Evolutionary conservation across 1,140 invertebrate genomes (phyloP), one percentile per base, ranked within the genome.

Genomic region (Drosophila leontia): DNA sequence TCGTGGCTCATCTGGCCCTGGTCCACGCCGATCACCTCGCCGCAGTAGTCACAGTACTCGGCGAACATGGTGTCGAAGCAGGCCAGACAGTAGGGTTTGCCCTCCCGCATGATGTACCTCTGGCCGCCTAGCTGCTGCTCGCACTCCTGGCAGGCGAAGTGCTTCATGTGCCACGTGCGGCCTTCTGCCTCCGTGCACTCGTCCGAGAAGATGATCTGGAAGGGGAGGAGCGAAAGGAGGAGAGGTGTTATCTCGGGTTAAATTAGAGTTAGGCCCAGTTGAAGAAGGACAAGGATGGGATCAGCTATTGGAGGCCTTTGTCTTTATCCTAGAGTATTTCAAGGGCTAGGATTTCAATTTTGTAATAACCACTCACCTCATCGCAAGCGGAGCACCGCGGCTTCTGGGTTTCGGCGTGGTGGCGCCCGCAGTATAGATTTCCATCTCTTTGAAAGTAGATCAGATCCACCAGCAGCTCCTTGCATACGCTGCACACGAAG

Each of bases 161-260:
- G 99, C 81, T 97, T 97, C 97, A 99, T 99, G 93, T 99, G 99
- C 98, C 98, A 99, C 32, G 98, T 98, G 67, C 97, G 94, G 0
- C 98, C 98, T 91, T 99, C 99, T 2, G 99, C 99, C 93, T 99
- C 98, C 7, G 99, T 99, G 93, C 98, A 99, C 93, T 99, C 98
- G 92, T 99, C 98, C 4, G 98, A 98, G 57, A 99, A 96, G 80
- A 99, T 99, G 61, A 99, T 98, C 97, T 98, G 67, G 2, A 15
- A 94, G 9, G 51, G 45, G 78, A 45, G 57, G n/a, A 37, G 23
- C 3, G 7, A 19, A 32, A n/a, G 29, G 23, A 57, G 12, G 4
- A 35, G 35, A 32, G 32, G 50, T 5, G 41, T 39, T 9, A n/a
- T 3, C 3, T 19, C 11, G 23, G 8, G 1, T 7, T 11, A 45